Conservation (phyloP, 2,797 vertebrate species). For the Otolemur crassicaudatus region DNA sequence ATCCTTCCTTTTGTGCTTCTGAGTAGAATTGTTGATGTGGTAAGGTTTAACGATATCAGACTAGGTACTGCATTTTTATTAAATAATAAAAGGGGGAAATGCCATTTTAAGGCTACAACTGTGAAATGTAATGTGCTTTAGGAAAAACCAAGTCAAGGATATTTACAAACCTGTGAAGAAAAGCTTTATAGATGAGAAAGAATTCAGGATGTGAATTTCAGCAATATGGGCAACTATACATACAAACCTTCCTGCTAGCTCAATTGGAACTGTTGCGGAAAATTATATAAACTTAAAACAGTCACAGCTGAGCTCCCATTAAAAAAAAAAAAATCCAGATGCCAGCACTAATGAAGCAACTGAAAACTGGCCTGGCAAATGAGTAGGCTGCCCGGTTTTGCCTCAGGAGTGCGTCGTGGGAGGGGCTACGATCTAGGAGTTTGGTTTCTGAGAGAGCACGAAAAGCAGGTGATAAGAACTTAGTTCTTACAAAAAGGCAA, state of each 20-base stretch:
- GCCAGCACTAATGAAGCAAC: constrained; percentile 6
- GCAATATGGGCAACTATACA: neutral
- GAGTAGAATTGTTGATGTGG: constrained; percentile 64
- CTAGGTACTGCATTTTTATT: constrained; percentile 49
- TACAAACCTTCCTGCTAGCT: constrained; percentile 8
- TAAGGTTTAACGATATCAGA: constrained; percentile 57
- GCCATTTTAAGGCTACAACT: constrained; percentile 60
- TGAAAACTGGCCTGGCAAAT: neutral
- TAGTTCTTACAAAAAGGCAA: neutral
- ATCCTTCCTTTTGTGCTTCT: constrained; percentile 63
- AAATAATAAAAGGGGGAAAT: constrained; percentile 49
- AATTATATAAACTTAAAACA: constrained; percentile 36
- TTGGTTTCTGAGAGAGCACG: neutral
- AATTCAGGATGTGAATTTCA: constrained; percentile 50
- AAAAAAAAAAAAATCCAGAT: constrained; percentile 53
- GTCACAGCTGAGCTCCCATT: neutral
- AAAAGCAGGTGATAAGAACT: neutral
- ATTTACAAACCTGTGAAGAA: constrained; percentile 54
- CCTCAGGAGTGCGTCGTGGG: neutral
- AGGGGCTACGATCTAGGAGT: neutral
- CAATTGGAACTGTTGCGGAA: neutral
- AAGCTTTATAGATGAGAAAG: constrained; percentile 18
- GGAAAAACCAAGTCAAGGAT: constrained; percentile 38
- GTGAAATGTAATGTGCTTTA: constrained; percentile 44
- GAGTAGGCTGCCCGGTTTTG: neutral